Base-by-base conservation (phyloP, 2,113 vertebrate species). In the Ailurus styani region DNA sequence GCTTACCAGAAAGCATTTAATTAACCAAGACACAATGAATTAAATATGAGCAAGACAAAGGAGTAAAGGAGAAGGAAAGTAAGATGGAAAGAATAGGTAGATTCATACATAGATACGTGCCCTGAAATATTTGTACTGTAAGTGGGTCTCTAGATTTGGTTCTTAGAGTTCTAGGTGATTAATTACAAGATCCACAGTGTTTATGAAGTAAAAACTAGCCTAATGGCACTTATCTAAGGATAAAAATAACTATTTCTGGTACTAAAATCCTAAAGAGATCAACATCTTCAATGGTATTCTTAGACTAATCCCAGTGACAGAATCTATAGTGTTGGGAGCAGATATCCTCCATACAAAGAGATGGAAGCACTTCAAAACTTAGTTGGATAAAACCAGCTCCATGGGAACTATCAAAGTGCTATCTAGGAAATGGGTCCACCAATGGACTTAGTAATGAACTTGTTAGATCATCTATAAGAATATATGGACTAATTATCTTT, bases 21-120 rank as follows among this genome's bases (percentile, higher is more conserved):
- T 95, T 94, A 97, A 90, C n/a, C 17, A 93, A 93, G 42, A 93
- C 52, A 52, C 4, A 96, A 55, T 88, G 42, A 95, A 93, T 94
- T 95, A 86, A 96, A 95, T 78, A 83, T 37, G 4, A 92, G 50
- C n/a, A 75, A 93, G 42, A 54, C 92, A 77, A 87, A 37, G 14
- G 47, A 93, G 42, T 62, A 42, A 57, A 91, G 15, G 21, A 57
- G 15, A 64, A 64, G 23, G 14, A 92, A 79, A 27, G 29, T 50
- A 37, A 90, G 31, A 92, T 29, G 21, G 29, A 72, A 14, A 94
- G n/a, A 93, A 72, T 13, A 70, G 31, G 23, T 72, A 86, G 73
- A 92, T 79, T 73, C 7, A 87, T 72, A 34, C 37, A 82, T 1
- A 94, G 47, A 90, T 47, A 83, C 0, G 15, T 11, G 12, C 20